phyloP scores from a whole-genome alignment of 2,113 vertebrate species.

The Plectropomus leopardus region DNA sequence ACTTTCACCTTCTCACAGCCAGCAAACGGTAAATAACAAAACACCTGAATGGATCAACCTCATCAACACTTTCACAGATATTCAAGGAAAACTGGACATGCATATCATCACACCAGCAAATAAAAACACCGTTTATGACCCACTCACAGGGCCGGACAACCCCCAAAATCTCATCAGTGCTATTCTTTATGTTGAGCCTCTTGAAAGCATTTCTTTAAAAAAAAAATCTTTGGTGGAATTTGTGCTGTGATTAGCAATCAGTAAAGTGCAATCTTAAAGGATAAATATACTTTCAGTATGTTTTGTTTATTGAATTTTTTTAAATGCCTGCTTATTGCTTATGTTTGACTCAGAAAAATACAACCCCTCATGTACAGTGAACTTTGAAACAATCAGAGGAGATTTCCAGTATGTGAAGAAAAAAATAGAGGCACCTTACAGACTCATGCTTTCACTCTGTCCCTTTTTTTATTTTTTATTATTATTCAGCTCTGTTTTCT shows the following conservation, averaged over 20 bases:
- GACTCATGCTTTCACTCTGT: conserved; percentile 66
- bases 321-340: conserved; percentile 71
- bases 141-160: conserved; percentile 20
- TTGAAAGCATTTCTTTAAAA: conserved; percentile 67
- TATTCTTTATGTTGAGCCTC: conserved; percentile 71
- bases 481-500: conserved; percentile 44
- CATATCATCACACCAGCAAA: conserved; percentile 72
- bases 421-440: conserved; percentile 76
- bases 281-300: conserved; percentile 78
- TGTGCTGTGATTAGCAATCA: conserved; percentile 88
- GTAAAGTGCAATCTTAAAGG: conserved; percentile 86
- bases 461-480: not conserved
- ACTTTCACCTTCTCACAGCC: conserved; percentile 49
- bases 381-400: conserved; percentile 80
- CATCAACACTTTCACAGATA: conserved; percentile 31
- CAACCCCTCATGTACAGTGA: conserved; percentile 77
- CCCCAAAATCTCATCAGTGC: conserved; percentile 53
- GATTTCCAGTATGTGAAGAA: conserved; percentile 71
- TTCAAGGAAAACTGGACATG: conserved; percentile 32
- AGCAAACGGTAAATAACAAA: conserved; percentile 57
- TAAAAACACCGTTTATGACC: conserved; percentile 32
- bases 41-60: conserved; percentile 58
- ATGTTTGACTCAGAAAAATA: conserved; percentile 67
- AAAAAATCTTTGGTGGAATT: conserved; percentile 77
- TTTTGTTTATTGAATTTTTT: conserved; percentile 68